Evolutionary conservation across 2,113 vertebrate genomes (phyloP), one percentile per base, ranked within the genome.

Genomic region (Thomomys bottae): DNA sequence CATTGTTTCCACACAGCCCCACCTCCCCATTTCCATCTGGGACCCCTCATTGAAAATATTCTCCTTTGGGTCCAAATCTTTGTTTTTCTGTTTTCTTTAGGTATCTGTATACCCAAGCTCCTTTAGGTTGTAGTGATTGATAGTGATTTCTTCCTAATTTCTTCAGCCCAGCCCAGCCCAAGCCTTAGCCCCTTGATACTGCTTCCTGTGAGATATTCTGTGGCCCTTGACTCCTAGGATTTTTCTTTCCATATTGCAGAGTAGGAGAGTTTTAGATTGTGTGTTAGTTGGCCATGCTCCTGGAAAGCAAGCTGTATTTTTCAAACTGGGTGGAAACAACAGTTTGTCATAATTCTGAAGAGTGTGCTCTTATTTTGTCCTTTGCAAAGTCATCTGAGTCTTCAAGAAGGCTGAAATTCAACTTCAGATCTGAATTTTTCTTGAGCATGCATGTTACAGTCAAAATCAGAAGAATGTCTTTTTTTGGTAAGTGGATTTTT

Each of bases 221-320:
- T 54, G 49, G 49, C 18, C 15, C 63, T 77, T 72, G 28, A 38
- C 12, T 84, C 54, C 23, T 32, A 10, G n/a, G 34, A 73, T 45
- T 73, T 73, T 21, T 85, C 24, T 72, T 49, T 76, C 54, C 77
- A 9, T 49, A 61, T 78, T 79, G 6, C 6, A 92, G 21, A 89
- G 49, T 11, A 84, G 20, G 70, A 72, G 38, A 20, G 11, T 68
- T 81, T 64, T 87, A 73, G 34, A 26, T 73, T 59, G 20, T 78
- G 5, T 66, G 49, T 54, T 54, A 38, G 36, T 78, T 90, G 70
- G 42, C 30, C n/a, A 8, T 66, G 36, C 24, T 14, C 1, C 14
- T 93, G 36, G 36, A 87, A 81, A 71, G 14, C 68, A 95, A 88
- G 32, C 26, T 26, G 32, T 57, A 6, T 68, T 86, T 92, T 92